Base-by-base conservation (phyloP, 2,797 vertebrate species). In the Sylvilagus floridanus region DNA sequence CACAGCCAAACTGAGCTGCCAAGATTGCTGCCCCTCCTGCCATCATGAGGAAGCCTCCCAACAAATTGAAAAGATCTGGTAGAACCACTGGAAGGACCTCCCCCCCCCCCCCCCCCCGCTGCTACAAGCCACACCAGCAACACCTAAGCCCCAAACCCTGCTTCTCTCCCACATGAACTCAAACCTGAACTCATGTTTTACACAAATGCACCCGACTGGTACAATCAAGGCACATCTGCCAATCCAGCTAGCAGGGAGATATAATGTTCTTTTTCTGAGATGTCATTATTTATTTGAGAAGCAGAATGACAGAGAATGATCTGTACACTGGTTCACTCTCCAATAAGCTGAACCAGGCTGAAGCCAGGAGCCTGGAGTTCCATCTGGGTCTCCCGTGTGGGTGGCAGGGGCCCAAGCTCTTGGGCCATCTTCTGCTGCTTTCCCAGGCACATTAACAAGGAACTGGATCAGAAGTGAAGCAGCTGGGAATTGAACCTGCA, bases 11-110 rank as follows among this genome's bases (percentile, higher is more conserved):
- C 10, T 35, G 13, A 62, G 21, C 50, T 88, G 24, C 86, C 35
- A 69, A 77, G 26, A 66, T 66, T 42, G 30, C 42, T 69, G 60
- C 69, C 60, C 16, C 71, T 84, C 69, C 84, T 76, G 86, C 71
- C 62, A 65, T 57, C 28, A 4, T 13, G 60, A 37, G 28, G 65
- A 96, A 32, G 50, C 81, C 50, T 7, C 42, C 65, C 83, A 14
- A 84, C 26, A 94, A 93, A 68, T 92, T 73, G 91, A 84, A 93
- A 91, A 81, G 32, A 32, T 90, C 66, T 81, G 32, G 78, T 71
- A n/a, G 28, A 71, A 88, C 30, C 75, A 9, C 78, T 60, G 66
- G 54, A 28, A 78, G 68, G 50, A 81, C 4, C 35, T 35, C 35
- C 35, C 35, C 4, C 35, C 35, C 35, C 35, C 35, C 35, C 35